Conservation (phyloP, 2,113 vertebrate species). For the Irena cyanogastra region DNA sequence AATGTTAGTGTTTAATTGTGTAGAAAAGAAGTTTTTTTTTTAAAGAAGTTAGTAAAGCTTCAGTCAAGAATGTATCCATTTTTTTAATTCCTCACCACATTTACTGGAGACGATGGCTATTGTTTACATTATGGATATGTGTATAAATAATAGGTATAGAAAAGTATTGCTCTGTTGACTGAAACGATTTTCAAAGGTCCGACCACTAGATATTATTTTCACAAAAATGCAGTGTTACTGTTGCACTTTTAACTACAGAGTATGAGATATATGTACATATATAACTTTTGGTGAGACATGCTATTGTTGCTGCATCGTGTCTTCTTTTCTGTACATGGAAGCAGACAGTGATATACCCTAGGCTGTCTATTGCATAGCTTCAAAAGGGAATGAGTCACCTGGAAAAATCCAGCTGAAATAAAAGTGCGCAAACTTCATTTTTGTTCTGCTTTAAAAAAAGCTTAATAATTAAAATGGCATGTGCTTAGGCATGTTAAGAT, state of each 20-base stretch:
- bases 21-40: neutral
- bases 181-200: neutral
- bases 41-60: neutral
- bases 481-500: neutral
- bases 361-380: neutral
- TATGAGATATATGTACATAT: neutral
- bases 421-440: neutral
- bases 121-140: neutral
- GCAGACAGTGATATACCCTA: neutral
- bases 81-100: neutral
- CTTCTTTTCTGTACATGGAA: neutral
- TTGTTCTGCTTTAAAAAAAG: neutral
- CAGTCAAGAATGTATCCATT: neutral
- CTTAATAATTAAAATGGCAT: neutral
- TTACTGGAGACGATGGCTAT: neutral
- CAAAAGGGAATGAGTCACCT: neutral
- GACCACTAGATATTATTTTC: neutral
- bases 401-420: neutral
- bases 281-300: neutral
- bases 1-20: neutral
- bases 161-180: neutral
- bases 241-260: neutral
- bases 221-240: neutral
- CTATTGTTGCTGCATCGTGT: neutral
- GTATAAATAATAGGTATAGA: neutral